Conservation (phyloP, 2,797 vertebrate species). For the Sparus aurata region DNA sequence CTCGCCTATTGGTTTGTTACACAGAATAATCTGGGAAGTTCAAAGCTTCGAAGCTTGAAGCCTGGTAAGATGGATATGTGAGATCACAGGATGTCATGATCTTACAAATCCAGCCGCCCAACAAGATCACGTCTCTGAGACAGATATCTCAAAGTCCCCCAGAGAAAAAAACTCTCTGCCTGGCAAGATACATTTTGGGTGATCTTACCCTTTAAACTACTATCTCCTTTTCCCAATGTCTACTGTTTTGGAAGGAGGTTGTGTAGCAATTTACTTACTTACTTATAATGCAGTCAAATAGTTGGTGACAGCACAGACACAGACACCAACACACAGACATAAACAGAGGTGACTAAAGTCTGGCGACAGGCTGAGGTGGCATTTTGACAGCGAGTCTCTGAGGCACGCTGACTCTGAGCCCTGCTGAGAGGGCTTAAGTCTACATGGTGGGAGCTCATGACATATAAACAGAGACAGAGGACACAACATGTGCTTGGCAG, state of each 20-base stretch:
- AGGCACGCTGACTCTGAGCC: constrained; percentile 12
- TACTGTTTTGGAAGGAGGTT: not conserved
- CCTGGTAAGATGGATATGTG: too few relatives aligned
- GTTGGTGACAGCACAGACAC: constrained; percentile 14
- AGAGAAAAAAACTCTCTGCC: not conserved
- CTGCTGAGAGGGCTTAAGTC: constrained; percentile 7
- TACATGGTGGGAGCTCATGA: constrained; percentile 29
- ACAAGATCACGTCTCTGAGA: not conserved
- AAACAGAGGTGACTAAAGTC: constrained; percentile 12
- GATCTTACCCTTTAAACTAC: not conserved
- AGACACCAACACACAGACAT: not conserved
- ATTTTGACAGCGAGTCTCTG: constrained; percentile 33
- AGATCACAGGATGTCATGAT: too few relatives aligned
- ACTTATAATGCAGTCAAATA: not conserved
- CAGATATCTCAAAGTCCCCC: not conserved
- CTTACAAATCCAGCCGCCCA: too few relatives aligned
- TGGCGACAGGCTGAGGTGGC: constrained; percentile 18
- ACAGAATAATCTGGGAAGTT: too few relatives aligned
- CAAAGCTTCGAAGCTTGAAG: too few relatives aligned
- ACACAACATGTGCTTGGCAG: constrained; percentile 15
- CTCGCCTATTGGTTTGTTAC: too few relatives aligned
- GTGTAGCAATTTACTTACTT: too few relatives aligned
- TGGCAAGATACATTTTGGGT: not conserved
- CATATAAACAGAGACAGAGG: constrained; percentile 10
- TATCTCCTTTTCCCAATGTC: not conserved